These are phyloP conservation scores for Scaptomyza tumidula DNA, from an alignment of 2,888 invertebrate species.

Conservation along the genomic window DNA sequence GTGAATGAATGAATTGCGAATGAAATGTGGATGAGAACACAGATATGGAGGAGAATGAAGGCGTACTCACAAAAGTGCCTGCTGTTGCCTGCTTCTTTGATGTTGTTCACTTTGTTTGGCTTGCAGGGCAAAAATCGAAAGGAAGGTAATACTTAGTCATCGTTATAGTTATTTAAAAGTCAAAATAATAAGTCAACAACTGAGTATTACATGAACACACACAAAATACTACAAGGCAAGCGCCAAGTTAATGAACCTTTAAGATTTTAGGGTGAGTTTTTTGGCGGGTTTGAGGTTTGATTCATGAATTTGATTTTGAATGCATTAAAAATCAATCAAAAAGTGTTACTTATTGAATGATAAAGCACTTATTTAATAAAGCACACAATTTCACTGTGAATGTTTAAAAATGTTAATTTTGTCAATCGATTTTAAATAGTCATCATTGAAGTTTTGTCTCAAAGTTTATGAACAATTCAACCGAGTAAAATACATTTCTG, in stretches of 20 bases:
- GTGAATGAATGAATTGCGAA: constrained; percentile 6
- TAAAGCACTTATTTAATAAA: too few species aligned
- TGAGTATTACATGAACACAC: not conserved
- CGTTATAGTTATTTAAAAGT: constrained; percentile 41
- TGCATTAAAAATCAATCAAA: not conserved
- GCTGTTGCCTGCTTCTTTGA: constrained; percentile 41
- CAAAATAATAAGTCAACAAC: constrained; percentile 41
- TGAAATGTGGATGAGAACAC: constrained; percentile 18
- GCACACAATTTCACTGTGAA: too few species aligned
- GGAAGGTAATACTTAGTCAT: constrained; percentile 38
- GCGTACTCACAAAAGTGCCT: constrained; percentile 36
- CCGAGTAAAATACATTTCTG: not conserved
- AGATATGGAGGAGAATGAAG: constrained; percentile 17
- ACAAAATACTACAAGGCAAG: not conserved
- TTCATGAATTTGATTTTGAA: not conserved
- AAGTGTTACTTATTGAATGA: not conserved
- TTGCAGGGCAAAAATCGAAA: not conserved
- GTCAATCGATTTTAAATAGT: too few species aligned
- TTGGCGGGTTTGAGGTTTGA: not conserved
- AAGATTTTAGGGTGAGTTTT: constrained; percentile 12
- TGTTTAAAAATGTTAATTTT: too few species aligned
- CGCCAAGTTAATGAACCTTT: constrained; percentile 25
- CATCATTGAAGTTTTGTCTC: too few species aligned
- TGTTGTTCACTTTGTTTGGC: constrained; percentile 47
- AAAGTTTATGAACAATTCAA: too few species aligned